Conservation (phyloP, 2,888 invertebrate genomes). For the Timema podura region DNA sequence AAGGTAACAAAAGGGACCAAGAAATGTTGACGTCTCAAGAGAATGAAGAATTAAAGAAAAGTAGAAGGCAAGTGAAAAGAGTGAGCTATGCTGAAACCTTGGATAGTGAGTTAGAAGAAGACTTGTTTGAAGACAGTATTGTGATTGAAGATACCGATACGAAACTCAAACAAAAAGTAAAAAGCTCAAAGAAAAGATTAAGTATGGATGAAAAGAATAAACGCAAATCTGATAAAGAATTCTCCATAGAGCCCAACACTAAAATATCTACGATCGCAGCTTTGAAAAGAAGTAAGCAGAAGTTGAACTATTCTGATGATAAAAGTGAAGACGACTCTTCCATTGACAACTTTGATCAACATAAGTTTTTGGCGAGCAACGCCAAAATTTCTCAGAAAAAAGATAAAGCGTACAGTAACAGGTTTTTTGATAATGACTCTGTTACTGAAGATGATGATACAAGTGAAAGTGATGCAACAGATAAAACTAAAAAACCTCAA, state of each 20-base stretch:
- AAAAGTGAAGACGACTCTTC: not conserved
- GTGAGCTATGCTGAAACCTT: conserved; percentile 7
- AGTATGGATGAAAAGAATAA: conserved; percentile 4
- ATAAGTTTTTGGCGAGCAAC: not conserved
- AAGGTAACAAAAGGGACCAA: not conserved
- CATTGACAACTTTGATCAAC: too few relatives aligned
- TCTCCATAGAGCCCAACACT: not conserved
- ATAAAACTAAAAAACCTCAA: not conserved
- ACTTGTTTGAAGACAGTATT: conserved; percentile 4
- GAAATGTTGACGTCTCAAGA: not conserved
- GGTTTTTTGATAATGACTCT: conserved; percentile 1
- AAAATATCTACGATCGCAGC: not conserved
- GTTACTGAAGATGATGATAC: conserved; percentile 6
- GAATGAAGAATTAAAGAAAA: too few relatives aligned
- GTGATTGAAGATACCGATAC: not conserved
- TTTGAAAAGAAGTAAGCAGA: conserved; percentile 10
- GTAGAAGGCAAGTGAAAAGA: conserved; percentile 6
- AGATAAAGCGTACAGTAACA: too few relatives aligned
- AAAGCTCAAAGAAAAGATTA: conserved; percentile 8
- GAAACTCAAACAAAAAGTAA: not conserved
- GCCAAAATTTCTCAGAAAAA: not conserved
- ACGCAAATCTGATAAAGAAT: conserved; percentile 3
- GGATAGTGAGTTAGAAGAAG: conserved; percentile 6
- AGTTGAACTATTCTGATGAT: not conserved
- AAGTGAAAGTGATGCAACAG: conserved; percentile 11